These are phyloP conservation scores for cattle (Bos taurus) DNA, from an alignment of 2,113 vertebrate genomes.

Conservation along the genomic window DNA sequence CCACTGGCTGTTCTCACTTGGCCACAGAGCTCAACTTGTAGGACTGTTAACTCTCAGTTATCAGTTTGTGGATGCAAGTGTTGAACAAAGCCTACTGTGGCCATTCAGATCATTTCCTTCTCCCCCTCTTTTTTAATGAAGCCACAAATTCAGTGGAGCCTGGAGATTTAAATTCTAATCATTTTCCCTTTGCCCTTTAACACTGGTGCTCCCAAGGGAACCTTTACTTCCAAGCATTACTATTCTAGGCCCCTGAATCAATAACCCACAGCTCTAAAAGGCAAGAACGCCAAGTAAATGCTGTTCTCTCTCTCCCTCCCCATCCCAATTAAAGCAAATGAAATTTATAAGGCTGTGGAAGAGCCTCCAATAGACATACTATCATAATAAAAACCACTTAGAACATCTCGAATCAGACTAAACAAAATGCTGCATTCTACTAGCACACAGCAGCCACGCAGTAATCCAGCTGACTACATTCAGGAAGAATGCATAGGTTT, in stretches of 20 bases:
- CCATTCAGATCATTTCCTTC: constrained; percentile 50
- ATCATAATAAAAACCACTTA: constrained; percentile 50
- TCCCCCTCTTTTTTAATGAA: constrained; percentile 55
- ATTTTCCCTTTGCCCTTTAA: constrained; percentile 74
- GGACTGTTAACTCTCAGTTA: background rate
- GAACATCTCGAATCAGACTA: constrained; percentile 41
- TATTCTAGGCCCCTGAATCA: constrained; percentile 68
- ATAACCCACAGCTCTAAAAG: constrained; percentile 71
- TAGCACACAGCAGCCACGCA: background rate
- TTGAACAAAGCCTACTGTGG: constrained; percentile 54
- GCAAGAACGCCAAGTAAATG: constrained; percentile 59
- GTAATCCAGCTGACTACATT: background rate
- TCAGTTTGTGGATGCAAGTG: background rate
- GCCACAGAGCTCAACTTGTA: background rate
- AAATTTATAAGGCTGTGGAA: constrained; percentile 64
- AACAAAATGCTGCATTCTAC: constrained; percentile 4
- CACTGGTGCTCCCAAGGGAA: constrained; percentile 66
- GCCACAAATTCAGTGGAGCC: constrained; percentile 70
- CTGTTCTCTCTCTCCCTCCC: constrained; percentile 44
- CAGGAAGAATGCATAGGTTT: background rate
- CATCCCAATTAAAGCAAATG: constrained; percentile 70
- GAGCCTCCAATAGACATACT: constrained; percentile 36
- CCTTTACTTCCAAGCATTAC: constrained; percentile 64
- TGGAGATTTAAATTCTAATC: constrained; percentile 79
- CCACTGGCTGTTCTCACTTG: background rate